phyloP scores from a whole-genome alignment of 1,140 invertebrate species.

The Nasonia vitripennis region DNA sequence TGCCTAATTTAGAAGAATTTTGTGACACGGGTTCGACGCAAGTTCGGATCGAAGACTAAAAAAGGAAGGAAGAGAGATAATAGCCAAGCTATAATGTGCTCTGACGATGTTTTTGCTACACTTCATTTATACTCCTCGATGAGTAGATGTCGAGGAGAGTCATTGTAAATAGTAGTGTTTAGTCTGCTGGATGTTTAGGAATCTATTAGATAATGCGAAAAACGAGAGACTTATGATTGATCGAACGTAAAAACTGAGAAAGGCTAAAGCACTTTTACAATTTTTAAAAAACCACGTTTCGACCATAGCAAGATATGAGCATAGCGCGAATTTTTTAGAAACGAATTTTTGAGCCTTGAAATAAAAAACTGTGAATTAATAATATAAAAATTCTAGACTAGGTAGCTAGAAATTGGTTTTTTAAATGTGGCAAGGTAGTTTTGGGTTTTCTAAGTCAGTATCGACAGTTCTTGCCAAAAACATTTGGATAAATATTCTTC shows the following conservation, averaged over 20 bases:
- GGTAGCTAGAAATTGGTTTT: slow-evolving; percentile 1
- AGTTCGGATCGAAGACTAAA: slow-evolving; percentile 9
- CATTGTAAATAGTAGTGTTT: slow-evolving; percentile 44
- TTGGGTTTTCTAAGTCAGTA: background rate
- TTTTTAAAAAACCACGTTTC: slow-evolving; percentile 34
- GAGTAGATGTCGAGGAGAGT: slow-evolving; percentile 45
- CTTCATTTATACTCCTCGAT: slow-evolving; percentile 55
- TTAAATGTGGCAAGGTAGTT: background rate
- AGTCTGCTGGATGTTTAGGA: slow-evolving; percentile 42
- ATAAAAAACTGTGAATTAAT: slow-evolving; percentile 1
- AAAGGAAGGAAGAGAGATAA: background rate
- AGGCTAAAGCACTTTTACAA: slow-evolving; percentile 24
- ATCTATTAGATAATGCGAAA: slow-evolving; percentile 4
- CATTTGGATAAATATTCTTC: background rate
- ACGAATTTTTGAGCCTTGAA: slow-evolving; percentile 28
- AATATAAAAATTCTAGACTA: background rate
- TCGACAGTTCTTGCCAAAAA: slow-evolving; percentile 14
- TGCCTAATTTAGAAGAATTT: slow-evolving; percentile 48
- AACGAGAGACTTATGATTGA: slow-evolving; percentile 33
- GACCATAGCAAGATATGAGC: background rate
- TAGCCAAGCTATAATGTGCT: background rate
- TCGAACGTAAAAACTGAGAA: slow-evolving; percentile 11
- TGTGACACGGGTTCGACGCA: background rate
- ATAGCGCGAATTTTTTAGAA: slow-evolving; percentile 18
- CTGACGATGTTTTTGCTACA: slow-evolving; percentile 53